A percentile compares a stretch with the other conserved stretches of the same genome.
phyloP scores from a whole-genome alignment of 2,797 vertebrate genomes.

The Decapterus maruadsi region DNA sequence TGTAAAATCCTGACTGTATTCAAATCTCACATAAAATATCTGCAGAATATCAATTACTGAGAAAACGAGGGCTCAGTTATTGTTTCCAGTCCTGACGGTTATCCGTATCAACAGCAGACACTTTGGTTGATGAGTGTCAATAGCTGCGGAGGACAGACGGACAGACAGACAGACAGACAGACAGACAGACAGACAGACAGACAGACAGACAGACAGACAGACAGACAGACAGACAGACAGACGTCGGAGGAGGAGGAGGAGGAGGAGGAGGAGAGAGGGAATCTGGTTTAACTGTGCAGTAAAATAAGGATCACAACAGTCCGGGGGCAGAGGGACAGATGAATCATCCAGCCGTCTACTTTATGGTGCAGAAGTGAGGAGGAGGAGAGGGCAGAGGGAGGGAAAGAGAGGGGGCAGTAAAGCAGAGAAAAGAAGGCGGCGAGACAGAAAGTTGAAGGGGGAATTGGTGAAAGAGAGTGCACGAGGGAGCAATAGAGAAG shows the following conservation, averaged over 20 bases:
- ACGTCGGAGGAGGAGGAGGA: conserved; percentile 31
- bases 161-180: conserved; percentile 23
- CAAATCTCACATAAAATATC: conserved; percentile 58
- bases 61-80: conserved; percentile 35
- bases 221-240: conserved; percentile 27
- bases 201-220: conserved; percentile 13
- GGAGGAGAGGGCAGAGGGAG: conserved; percentile 42
- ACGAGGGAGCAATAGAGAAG: conserved; percentile 24
- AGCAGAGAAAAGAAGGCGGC: conserved; percentile 35
- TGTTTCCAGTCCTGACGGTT: conserved; percentile 41
- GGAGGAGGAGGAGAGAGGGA: conserved; percentile 39
- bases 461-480: conserved; percentile 44
- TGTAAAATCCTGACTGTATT: conserved; percentile 54
- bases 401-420: conserved; percentile 45
- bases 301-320: conserved; percentile 72
- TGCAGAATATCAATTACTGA: conserved; percentile 43
- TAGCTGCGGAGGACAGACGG: conserved; percentile 55
- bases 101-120: conserved; percentile 33
- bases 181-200: conserved; percentile 13
- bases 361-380: conserved; percentile 64
- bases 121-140: conserved; percentile 55
- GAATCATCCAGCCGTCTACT: conserved; percentile 72
- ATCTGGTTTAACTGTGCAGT: conserved; percentile 61
- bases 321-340: conserved; percentile 59
- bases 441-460: conserved; percentile 48